These are phyloP conservation scores for Melieria crassipennis DNA, from an alignment of 2,888 invertebrate genomes.

Conservation along the genomic window DNA sequence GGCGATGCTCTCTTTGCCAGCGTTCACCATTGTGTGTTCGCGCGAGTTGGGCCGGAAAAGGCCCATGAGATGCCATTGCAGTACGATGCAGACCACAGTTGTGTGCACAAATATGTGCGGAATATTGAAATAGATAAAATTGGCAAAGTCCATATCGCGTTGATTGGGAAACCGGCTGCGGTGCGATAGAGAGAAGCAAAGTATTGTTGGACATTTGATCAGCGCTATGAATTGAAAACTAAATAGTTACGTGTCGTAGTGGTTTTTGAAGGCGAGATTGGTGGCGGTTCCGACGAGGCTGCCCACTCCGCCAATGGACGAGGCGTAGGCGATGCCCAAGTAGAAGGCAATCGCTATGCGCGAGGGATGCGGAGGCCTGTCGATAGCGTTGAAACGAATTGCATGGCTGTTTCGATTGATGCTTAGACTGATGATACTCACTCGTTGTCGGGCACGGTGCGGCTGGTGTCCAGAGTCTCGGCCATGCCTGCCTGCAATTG, in stretches of 20 bases:
- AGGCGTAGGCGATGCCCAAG: slow-evolving; percentile 77
- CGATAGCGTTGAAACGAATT: neutral
- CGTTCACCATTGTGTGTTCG: slow-evolving; percentile 52
- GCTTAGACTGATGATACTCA: slow-evolving; percentile 9
- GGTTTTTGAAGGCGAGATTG: slow-evolving; percentile 80
- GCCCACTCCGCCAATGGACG: slow-evolving; percentile 77
- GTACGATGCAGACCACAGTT: slow-evolving; percentile 28
- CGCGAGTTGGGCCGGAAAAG: slow-evolving; percentile 67
- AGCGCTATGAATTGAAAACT: slow-evolving; percentile 37
- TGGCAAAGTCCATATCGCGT: slow-evolving; percentile 36
- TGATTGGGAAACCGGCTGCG: slow-evolving; percentile 41
- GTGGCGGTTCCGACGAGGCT: slow-evolving; percentile 78
- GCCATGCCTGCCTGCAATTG: slow-evolving; percentile 29
- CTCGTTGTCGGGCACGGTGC: slow-evolving; percentile 10
- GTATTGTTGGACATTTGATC: no score
- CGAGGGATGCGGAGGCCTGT: slow-evolving; percentile 67
- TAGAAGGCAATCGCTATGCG: slow-evolving; percentile 77
- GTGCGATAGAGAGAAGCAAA: no score
- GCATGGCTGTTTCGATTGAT: neutral
- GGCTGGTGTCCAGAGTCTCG: slow-evolving; percentile 7
- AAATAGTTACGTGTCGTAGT: slow-evolving; percentile 69
- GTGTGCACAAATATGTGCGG: slow-evolving; percentile 34
- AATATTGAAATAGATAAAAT: slow-evolving; percentile 32
- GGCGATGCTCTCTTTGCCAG: slow-evolving; percentile 69
- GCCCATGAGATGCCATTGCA: slow-evolving; percentile 42